Conservation (phyloP, 2,888 invertebrate genomes). For the Cephus pygmeus region DNA sequence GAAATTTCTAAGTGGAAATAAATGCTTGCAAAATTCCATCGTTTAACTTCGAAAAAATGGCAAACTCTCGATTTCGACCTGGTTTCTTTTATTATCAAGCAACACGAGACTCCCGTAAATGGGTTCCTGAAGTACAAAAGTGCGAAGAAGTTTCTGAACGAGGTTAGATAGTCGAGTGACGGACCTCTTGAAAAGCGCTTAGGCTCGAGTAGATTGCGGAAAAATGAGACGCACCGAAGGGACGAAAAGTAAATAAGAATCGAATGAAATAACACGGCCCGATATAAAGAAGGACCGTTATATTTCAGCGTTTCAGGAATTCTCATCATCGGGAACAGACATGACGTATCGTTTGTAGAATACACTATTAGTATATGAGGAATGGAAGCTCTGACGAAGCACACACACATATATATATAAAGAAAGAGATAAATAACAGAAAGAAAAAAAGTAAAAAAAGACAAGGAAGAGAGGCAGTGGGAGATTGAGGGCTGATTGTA, state of each 20-base stretch:
- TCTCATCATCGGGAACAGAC: conserved; percentile 57
- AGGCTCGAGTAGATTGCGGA: conserved; percentile 36
- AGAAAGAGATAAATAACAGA: too few species aligned
- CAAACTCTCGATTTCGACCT: neutral
- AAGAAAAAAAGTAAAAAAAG: too few species aligned
- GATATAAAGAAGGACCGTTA: conserved; percentile 2
- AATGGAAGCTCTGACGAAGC: neutral
- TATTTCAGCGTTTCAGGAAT: conserved; percentile 50
- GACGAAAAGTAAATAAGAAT: conserved; percentile 57
- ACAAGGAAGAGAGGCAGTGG: too few species aligned
- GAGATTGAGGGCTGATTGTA: conserved; percentile 43
- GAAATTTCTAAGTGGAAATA: neutral
- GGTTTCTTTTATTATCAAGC: neutral
- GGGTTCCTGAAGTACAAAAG: neutral
- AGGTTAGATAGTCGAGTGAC: conserved; percentile 26
- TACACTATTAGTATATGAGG: conserved; percentile 27
- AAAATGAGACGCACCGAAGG: conserved; percentile 40
- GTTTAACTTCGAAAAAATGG: neutral
- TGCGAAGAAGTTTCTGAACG: neutral
- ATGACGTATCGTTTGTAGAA: conserved; percentile 52
- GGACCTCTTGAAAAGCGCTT: conserved; percentile 30
- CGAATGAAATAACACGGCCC: conserved; percentile 38
- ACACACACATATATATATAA: too few species aligned
- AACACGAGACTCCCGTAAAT: neutral
- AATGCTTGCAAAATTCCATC: neutral